Evolutionary conservation across 2,888 invertebrate species (phyloP), one percentile per base, ranked within the genome.

Genomic region (Xylophagus ater): DNA sequence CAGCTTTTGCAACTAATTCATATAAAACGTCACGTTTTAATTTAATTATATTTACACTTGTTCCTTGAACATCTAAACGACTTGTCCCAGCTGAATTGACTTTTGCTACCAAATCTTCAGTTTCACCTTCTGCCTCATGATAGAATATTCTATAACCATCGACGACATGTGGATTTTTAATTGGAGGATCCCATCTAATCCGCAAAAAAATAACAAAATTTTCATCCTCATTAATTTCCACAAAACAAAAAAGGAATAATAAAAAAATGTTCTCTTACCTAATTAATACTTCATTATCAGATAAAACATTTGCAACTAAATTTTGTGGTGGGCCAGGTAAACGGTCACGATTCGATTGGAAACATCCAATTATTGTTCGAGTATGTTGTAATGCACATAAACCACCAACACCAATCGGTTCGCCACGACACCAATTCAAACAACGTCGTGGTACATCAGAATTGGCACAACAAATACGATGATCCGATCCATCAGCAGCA

Each of bases 121-220:
- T 42, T 1, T 34, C 37, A 12, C 42, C 41, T 37, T 81, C 80
- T 37, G 75, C 71, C 26, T 75, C 74, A 44, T 82, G 71, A 79
- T 85, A 85, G 66, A 85, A 83, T 47, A 87, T 79, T 48, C 85
- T 73, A 68, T 88, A 88, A 49, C 84, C 71, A 65, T 85, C 82
- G 2, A 86, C 85, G 1, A 80, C 78, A 48, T 80, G 76, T 0
- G 86, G 84, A 63, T 88, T 87, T 65, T 86, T 86, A 26, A 72
- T 59, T 4, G 88, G 87, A 6, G 80, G 74, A 49, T 86, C 82
- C 87, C 87, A 88, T 47, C 74, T 73, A 53, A 43, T 46, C 19
- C 10, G 24, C n/a, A 25, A 35, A 15, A 30, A 30, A 14, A 14
- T 30, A 6, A 21, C 5, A 21, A 21, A 21, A 21, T 7, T 21